phyloP scores from a whole-genome alignment of 2,113 vertebrate genomes.

The Caretta caretta region DNA sequence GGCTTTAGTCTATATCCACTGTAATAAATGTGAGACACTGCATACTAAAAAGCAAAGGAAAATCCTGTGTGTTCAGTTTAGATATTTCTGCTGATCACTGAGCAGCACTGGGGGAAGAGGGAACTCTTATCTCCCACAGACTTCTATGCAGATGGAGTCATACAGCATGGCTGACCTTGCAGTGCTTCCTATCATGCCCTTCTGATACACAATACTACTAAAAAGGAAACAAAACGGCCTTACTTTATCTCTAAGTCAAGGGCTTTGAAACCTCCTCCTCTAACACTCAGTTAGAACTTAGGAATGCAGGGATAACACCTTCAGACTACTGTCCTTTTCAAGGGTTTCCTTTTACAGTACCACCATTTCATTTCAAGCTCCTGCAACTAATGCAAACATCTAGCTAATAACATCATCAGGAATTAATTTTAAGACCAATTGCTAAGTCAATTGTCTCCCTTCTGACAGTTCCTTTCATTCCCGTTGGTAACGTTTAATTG shows the following conservation, averaged over 20 bases:
- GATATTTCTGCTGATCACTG: background rate
- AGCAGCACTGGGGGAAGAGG: background rate
- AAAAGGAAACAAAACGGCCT: conserved; percentile 43
- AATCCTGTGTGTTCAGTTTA: background rate
- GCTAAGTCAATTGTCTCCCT: background rate
- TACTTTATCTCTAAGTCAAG: background rate
- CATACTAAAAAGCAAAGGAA: background rate
- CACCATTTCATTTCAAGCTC: conserved; percentile 7
- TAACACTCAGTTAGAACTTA: background rate
- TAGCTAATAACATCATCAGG: background rate
- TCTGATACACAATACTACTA: background rate
- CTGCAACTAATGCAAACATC: background rate
- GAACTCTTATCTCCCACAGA: background rate
- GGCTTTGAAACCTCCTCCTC: background rate
- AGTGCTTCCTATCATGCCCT: conserved; percentile 1
- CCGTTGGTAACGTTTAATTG: background rate
- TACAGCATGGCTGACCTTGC: background rate
- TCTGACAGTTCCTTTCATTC: background rate
- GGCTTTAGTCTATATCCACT: background rate
- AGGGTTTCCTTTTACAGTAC: conserved; percentile 12
- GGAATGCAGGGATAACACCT: background rate
- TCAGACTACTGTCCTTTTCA: background rate
- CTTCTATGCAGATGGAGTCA: background rate
- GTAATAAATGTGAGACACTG: background rate
- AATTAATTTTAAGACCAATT: background rate